A percentile compares a stretch with the other conserved stretches of the same genome.
Conservation (phyloP, 2,888 invertebrate genomes). For the Orthonevra nobilis region DNA sequence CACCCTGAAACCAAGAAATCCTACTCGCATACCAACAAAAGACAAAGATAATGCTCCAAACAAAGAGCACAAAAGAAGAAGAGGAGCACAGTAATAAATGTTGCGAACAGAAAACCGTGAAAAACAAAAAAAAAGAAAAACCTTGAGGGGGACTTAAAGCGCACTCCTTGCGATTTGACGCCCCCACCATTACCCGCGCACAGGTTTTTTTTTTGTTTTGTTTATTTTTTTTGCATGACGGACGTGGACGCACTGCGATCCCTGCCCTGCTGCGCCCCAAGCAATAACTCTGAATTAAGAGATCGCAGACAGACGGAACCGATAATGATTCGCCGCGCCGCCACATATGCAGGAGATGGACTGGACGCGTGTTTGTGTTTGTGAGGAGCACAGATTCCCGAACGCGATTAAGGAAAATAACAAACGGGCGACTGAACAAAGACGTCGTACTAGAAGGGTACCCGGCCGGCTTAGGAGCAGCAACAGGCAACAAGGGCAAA, state of each 20-base stretch:
- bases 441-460: slow-evolving; percentile 16
- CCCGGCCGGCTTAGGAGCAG: slow-evolving; percentile 1
- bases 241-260: too few relatives aligned
- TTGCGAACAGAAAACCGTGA: neutral
- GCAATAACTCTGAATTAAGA: slow-evolving; percentile 63
- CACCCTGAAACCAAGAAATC: slow-evolving; percentile 23
- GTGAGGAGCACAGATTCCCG: slow-evolving; percentile 48
- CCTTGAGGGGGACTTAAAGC: slow-evolving; percentile 63
- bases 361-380: neutral
- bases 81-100: slow-evolving; percentile 10
- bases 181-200: neutral
- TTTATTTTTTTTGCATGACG: too few relatives aligned
- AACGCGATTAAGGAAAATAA: slow-evolving; percentile 48
- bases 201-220: too few relatives aligned
- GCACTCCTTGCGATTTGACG: slow-evolving; percentile 44
- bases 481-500: slow-evolving; percentile 31
- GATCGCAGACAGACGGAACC: slow-evolving; percentile 67
- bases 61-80: slow-evolving; percentile 20
- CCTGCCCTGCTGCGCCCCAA: slow-evolving; percentile 38
- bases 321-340: slow-evolving; percentile 58
- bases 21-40: slow-evolving; percentile 10
- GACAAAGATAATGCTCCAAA: slow-evolving; percentile 22
- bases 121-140: slow-evolving; percentile 16
- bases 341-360: slow-evolving; percentile 31
- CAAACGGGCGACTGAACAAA: slow-evolving; percentile 40